Percentiles rank a stretch among this genome's conserved stretches.
phyloP scores from a whole-genome alignment of 2,888 invertebrate genomes.

The Nasonovia ribisnigri region DNA sequence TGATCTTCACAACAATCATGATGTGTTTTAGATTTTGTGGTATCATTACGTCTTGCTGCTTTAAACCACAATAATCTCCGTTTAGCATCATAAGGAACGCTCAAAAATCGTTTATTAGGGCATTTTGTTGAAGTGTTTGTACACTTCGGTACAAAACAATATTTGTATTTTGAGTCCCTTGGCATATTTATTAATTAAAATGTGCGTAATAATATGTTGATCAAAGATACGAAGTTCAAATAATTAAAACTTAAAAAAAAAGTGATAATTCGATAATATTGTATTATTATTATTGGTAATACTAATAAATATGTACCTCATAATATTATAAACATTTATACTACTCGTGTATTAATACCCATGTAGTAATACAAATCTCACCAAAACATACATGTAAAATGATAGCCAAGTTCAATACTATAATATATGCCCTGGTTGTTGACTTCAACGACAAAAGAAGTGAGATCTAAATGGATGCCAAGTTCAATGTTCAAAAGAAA shows the following conservation, averaged over 20 bases:
- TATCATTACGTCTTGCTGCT: background rate
- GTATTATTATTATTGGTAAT: background rate
- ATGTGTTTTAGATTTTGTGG: background rate
- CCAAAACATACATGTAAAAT: too few relatives aligned
- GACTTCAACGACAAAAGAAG: too few relatives aligned
- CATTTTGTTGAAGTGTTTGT: conserved; percentile 6
- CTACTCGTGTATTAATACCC: background rate
- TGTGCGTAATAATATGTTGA: background rate
- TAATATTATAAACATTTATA: background rate
- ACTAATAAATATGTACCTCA: background rate
- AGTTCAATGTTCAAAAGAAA: too few relatives aligned
- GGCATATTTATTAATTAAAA: conserved; percentile 19
- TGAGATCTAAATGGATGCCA: too few relatives aligned
- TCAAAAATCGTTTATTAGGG: background rate
- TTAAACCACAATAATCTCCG: background rate
- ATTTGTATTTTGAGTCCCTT: conserved; percentile 34
- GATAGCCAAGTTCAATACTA: too few relatives aligned
- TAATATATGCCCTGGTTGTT: too few relatives aligned
- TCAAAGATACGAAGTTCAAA: background rate
- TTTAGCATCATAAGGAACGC: background rate
- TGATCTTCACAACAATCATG: conserved; percentile 21
- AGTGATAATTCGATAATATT: background rate
- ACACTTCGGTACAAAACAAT: conserved; percentile 18
- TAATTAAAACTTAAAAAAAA: background rate
- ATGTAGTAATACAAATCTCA: background rate